phyloP scores from a whole-genome alignment of 2,888 invertebrate genomes.

The Serripes groenlandicus region DNA sequence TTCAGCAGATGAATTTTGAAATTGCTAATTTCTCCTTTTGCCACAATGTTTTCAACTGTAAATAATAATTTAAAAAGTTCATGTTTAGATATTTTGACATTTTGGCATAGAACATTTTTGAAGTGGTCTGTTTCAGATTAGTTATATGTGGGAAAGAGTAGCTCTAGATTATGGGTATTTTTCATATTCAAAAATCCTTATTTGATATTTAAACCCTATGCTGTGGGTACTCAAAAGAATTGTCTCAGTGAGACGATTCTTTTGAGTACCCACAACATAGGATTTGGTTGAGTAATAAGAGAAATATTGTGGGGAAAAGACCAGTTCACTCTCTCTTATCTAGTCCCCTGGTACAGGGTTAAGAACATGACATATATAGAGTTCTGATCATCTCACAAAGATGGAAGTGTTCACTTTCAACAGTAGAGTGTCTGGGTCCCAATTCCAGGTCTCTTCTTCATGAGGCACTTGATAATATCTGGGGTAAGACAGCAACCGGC shows the following conservation, averaged over 20 bases:
- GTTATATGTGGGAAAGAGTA: not conserved
- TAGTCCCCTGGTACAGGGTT: not conserved
- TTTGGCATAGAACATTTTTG: not conserved
- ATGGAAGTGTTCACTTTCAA: constrained; percentile 72
- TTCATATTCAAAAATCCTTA: too few relatives aligned
- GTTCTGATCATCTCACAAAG: constrained; percentile 52
- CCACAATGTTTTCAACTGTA: not conserved
- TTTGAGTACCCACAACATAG: too few relatives aligned
- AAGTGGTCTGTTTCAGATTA: not conserved
- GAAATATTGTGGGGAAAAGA: too few relatives aligned
- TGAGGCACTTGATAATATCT: constrained; percentile 52
- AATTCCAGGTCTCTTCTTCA: constrained; percentile 66
- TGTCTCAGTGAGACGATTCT: too few relatives aligned
- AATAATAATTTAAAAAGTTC: not conserved
- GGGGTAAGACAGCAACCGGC: constrained; percentile 49
- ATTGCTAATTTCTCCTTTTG: not conserved
- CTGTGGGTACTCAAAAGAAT: too few relatives aligned
- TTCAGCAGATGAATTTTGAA: too few relatives aligned
- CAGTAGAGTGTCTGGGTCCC: constrained; percentile 68
- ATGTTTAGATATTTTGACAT: not conserved
- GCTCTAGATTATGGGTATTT: too few relatives aligned
- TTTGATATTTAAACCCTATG: too few relatives aligned
- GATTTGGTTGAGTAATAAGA: too few relatives aligned
- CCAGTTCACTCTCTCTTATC: too few relatives aligned
- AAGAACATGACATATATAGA: not conserved